phyloP scores from a whole-genome alignment of 92 coral and sea anemone species.

The Palythoa grandiflora region DNA sequence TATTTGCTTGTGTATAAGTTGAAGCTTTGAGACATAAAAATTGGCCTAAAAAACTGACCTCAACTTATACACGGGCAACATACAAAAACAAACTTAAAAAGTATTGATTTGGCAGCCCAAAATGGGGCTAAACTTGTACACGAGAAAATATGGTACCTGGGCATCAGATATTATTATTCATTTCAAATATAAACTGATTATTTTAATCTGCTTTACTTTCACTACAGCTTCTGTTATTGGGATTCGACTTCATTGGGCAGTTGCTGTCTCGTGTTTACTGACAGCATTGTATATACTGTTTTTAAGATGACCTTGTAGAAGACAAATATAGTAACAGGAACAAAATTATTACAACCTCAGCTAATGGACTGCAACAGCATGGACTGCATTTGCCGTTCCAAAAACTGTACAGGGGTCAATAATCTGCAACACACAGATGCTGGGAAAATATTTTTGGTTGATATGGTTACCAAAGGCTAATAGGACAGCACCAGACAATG shows the following conservation, averaged over 20 bases:
- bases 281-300: slow-evolving; percentile 87
- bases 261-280: slow-evolving; percentile 83
- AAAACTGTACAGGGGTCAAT: background rate
- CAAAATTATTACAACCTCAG: background rate
- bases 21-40: too few species aligned
- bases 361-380: background rate
- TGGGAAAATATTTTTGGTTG: background rate
- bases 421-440: background rate
- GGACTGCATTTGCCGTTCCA: background rate
- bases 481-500: background rate
- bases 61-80: too few species aligned
- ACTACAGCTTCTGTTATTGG: slow-evolving; percentile 97
- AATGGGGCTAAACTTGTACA: too few species aligned
- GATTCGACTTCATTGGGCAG: slow-evolving; percentile 96
- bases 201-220: background rate
- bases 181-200: too few species aligned
- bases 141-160: too few species aligned
- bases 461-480: background rate
- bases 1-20: too few species aligned
- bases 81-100: too few species aligned
- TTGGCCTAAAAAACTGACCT: too few species aligned
- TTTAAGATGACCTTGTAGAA: slow-evolving; percentile 59
- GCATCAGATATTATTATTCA: too few species aligned
- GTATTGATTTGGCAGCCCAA: too few species aligned
- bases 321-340: background rate